These are phyloP conservation scores for Exocentrus adspersus DNA, from an alignment of 2,888 invertebrate species.

Conservation along the genomic window DNA sequence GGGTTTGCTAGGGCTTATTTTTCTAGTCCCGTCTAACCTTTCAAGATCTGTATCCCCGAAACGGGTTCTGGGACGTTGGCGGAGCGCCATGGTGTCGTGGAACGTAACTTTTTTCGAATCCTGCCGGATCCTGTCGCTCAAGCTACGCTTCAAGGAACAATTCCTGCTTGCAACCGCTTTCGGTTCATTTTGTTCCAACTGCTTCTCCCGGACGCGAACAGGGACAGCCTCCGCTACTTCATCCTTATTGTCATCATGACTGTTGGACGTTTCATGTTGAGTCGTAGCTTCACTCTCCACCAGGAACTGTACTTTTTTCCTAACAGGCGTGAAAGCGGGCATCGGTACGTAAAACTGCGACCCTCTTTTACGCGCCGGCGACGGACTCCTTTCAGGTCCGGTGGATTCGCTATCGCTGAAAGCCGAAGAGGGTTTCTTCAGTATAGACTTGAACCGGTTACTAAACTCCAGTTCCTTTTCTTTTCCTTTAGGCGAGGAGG, in stretches of 20 bases:
- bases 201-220: neutral
- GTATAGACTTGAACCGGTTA: constrained; percentile 65
- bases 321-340: constrained; percentile 61
- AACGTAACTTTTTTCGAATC: constrained; percentile 68
- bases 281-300: constrained; percentile 71
- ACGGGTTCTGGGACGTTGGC: constrained; percentile 72
- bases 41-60: constrained; percentile 64
- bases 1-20: constrained; percentile 46
- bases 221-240: neutral
- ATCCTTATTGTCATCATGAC: neutral
- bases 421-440: constrained; percentile 65
- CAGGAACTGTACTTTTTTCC: constrained; percentile 78
- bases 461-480: constrained; percentile 54
- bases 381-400: constrained; percentile 57
- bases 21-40: constrained; percentile 54
- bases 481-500: constrained; percentile 37
- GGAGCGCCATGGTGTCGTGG: constrained; percentile 86
- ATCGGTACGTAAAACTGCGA: constrained; percentile 75
- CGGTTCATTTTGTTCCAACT: neutral
- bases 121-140: constrained; percentile 61
- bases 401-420: constrained; percentile 59
- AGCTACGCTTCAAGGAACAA: constrained; percentile 56
- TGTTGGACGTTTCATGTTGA: constrained; percentile 12
- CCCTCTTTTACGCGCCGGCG: constrained; percentile 57
- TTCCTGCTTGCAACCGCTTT: constrained; percentile 22